Percentiles rank a stretch among this genome's conserved stretches.
Evolutionary conservation across 2,113 vertebrate genomes (phyloP).

Genomic region (Embiotoca jacksoni): DNA sequence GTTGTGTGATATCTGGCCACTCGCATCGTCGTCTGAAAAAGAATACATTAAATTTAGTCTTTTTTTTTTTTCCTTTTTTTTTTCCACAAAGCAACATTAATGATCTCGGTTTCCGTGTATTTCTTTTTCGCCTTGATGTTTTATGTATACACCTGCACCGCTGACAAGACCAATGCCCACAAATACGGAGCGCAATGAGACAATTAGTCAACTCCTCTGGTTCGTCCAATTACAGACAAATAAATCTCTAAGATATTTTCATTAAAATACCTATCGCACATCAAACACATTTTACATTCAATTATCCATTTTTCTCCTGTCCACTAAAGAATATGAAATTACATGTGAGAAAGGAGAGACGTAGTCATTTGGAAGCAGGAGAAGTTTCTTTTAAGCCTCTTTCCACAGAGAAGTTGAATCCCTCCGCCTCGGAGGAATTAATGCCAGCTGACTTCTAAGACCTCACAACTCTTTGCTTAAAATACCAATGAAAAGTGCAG

Average conservation of each 20-base stretch:
- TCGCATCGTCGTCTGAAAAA: constrained; percentile 12
- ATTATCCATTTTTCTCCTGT: constrained; percentile 42
- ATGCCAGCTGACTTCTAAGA: constrained; percentile 83
- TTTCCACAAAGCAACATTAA: constrained; percentile 47
- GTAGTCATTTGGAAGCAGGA: constrained; percentile 59
- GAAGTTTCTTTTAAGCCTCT: constrained; percentile 75
- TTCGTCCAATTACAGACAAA: constrained; percentile 14
- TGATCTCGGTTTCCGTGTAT: constrained; percentile 37
- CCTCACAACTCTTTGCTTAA: constrained; percentile 79
- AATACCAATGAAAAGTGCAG: constrained; percentile 80
- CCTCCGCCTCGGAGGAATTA: constrained; percentile 77
- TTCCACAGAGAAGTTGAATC: constrained; percentile 74
- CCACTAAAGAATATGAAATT: constrained; percentile 31
- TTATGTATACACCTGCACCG: constrained; percentile 56
- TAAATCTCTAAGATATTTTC: not conserved
- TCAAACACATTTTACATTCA: constrained; percentile 26
- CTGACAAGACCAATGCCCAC: constrained; percentile 17
- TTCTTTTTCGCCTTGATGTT: constrained; percentile 54
- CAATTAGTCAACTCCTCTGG: constrained; percentile 32
- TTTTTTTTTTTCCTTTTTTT: constrained; percentile 51
- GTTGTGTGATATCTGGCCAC: constrained; percentile 1
- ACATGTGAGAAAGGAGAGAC: constrained; percentile 41
- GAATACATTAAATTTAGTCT: constrained; percentile 31
- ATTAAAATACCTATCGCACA: not conserved
- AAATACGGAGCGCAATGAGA: constrained; percentile 43